Percentiles rank a stretch among this genome's conserved stretches.
phyloP scores from a whole-genome alignment of 2,797 vertebrate genomes.

The Orientallactaga sibirica region DNA sequence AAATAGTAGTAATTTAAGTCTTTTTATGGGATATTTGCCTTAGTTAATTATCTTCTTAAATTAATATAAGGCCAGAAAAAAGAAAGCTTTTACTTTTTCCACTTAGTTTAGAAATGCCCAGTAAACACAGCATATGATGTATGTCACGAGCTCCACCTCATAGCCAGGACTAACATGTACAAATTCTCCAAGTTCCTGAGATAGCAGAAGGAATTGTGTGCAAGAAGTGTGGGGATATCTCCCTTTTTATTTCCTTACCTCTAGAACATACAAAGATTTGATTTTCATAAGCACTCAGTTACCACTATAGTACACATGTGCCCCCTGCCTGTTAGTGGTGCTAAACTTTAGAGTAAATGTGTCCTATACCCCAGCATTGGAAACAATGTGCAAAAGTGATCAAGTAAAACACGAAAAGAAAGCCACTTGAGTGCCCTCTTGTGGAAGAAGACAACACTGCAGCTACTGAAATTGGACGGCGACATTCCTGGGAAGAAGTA shows the following conservation, averaged over 20 bases:
- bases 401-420: not conserved
- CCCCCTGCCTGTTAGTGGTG: not conserved
- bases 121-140: not conserved
- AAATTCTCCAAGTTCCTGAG: no score
- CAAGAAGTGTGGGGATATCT: not conserved
- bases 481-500: not conserved
- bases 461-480: not conserved
- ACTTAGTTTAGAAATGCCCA: not conserved
- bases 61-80: not conserved
- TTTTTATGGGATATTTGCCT: not conserved
- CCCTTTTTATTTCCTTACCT: not conserved
- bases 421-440: conserved; percentile 73
- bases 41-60: not conserved
- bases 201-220: not conserved
- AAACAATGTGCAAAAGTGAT: conserved; percentile 20
- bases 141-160: not conserved
- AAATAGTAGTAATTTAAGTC: not conserved
- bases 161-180: not conserved
- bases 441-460: conserved; percentile 51
- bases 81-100: not conserved
- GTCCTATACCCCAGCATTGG: not conserved
- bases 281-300: not conserved
- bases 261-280: not conserved
- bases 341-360: not conserved
- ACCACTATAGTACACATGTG: not conserved